Evolutionary conservation across 2,113 vertebrate genomes (phyloP).

Genomic region (Cnemophilus loriae): DNA sequence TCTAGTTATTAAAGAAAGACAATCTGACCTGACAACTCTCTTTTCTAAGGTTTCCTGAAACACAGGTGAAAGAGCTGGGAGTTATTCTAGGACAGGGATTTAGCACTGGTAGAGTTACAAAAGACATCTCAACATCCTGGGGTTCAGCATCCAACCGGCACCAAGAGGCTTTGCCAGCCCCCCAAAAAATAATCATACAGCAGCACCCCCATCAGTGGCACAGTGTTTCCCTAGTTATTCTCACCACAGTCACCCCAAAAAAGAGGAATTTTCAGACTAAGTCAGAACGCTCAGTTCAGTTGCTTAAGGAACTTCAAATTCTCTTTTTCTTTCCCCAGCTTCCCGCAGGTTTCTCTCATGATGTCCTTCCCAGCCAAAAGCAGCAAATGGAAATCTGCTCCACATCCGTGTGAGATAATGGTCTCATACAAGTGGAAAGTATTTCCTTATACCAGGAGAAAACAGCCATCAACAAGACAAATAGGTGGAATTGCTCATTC

Average conservation of each 20-base stretch:
- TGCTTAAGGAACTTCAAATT: not conserved
- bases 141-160: not conserved
- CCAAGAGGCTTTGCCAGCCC: not conserved
- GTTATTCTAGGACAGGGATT: not conserved
- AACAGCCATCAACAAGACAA: not conserved
- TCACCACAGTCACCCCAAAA: not conserved
- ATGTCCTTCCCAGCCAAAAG: not conserved
- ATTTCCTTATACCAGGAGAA: not conserved
- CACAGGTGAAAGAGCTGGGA: not conserved
- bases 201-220: not conserved
- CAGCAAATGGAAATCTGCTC: not conserved
- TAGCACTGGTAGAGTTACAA: not conserved
- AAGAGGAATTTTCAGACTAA: not conserved
- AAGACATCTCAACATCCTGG: fast-evolving
- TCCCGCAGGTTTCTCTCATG: not conserved
- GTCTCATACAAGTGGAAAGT: not conserved
- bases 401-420: not conserved
- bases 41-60: not conserved
- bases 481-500: not conserved
- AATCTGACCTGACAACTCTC: not conserved
- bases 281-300: not conserved
- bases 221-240: not conserved
- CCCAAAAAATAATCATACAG: not conserved
- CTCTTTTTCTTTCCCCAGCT: not conserved
- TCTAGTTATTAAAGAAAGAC: not conserved